Evolutionary conservation across 2,113 vertebrate genomes (phyloP).

Genomic region (Jaculus jaculus): DNA sequence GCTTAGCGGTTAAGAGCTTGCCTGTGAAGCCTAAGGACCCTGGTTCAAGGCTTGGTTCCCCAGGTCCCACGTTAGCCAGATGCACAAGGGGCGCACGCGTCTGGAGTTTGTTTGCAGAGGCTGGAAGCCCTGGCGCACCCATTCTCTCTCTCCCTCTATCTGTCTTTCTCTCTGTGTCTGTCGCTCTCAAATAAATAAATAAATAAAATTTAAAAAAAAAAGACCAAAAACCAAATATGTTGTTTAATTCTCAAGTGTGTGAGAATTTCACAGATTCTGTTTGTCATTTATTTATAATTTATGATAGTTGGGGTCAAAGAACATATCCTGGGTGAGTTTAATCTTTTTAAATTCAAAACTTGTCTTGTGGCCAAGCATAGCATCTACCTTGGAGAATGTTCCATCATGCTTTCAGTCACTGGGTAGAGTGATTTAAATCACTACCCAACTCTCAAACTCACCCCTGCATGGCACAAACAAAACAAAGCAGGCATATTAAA

Average conservation of each 20-base stretch:
- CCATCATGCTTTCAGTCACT: not conserved
- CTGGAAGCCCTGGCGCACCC: too few relatives aligned
- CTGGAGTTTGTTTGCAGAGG: too few relatives aligned
- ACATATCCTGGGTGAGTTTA: conserved; percentile 38
- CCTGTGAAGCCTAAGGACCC: too few relatives aligned
- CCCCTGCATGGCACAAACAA: not conserved
- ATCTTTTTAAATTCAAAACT: conserved; percentile 25
- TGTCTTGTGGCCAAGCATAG: not conserved
- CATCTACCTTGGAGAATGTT: not conserved
- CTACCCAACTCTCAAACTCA: not conserved
- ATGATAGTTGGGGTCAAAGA: conserved; percentile 8
- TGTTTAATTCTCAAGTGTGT: conserved; percentile 42
- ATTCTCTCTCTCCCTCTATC: too few relatives aligned
- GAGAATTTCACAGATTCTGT: conserved; percentile 21
- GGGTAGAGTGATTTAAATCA: not conserved
- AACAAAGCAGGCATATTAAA: not conserved
- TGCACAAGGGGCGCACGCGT: too few relatives aligned
- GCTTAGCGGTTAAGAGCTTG: too few relatives aligned
- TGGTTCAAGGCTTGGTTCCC: too few relatives aligned
- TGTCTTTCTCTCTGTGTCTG: too few relatives aligned
- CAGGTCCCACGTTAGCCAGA: too few relatives aligned
- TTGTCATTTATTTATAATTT: conserved; percentile 47
- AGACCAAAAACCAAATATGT: not conserved
- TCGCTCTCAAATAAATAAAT: too few relatives aligned
- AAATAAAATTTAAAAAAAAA: too few relatives aligned